Evolutionary conservation across 1,140 invertebrate genomes (phyloP).

Genomic region (Nephila pilipes): DNA sequence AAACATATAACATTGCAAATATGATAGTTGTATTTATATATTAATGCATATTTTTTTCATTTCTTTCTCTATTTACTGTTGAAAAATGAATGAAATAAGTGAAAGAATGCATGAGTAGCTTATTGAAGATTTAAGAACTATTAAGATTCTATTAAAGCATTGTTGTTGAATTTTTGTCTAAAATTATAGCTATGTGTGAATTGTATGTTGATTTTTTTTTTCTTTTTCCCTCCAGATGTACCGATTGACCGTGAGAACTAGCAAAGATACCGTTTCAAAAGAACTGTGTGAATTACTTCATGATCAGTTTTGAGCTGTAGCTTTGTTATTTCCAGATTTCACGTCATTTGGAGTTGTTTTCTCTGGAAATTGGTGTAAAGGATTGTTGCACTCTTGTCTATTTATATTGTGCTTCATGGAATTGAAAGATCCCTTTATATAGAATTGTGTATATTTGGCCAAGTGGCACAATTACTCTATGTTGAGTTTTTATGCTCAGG

Average conservation of each 20-base stretch:
- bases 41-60: too few species aligned
- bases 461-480: conserved; percentile 58
- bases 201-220: too few species aligned
- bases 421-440: conserved; percentile 49
- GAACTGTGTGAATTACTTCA: conserved; percentile 93
- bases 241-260: conserved; percentile 96
- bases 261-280: conserved; percentile 95
- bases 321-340: conserved; percentile 13
- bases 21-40: too few species aligned
- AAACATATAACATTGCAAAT: too few species aligned
- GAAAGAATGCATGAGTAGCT: too few species aligned
- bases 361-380: conserved; percentile 27
- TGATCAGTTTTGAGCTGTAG: conserved; percentile 88
- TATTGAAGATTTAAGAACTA: too few species aligned
- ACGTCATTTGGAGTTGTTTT: background rate
- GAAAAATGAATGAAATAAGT: background rate
- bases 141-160: too few species aligned
- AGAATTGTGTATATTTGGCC: conserved; percentile 55
- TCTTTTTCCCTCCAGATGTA: conserved; percentile 91
- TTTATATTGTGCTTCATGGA: conserved; percentile 64
- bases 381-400: conserved; percentile 65
- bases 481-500: conserved; percentile 48
- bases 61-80: background rate
- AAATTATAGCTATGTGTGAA: background rate
- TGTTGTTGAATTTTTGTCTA: background rate